These are phyloP conservation scores for Aphidoletes aphidimyza DNA, from an alignment of 2,888 invertebrate genomes.

Conservation along the genomic window DNA sequence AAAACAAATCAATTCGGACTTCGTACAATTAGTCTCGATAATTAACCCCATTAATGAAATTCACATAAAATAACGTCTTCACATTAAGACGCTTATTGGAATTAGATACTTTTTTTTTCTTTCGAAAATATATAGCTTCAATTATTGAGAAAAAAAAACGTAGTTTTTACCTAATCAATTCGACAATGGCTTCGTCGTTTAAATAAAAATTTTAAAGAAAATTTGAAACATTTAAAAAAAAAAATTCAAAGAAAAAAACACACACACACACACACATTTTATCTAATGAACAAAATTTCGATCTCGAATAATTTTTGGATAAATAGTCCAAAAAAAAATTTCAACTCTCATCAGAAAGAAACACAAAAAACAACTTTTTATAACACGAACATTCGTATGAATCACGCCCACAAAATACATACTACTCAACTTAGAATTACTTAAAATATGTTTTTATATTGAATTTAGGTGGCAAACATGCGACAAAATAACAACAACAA, in stretches of 20 bases:
- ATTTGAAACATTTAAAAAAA: not conserved
- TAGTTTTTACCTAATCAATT: slow-evolving; percentile 41
- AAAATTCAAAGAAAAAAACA: not conserved
- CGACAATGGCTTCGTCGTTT: not conserved
- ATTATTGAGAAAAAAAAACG: slow-evolving; percentile 5
- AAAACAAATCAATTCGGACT: slow-evolving; percentile 4
- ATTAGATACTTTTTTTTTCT: not conserved
- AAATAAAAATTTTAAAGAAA: not conserved
- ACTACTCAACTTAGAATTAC: slow-evolving; percentile 26
- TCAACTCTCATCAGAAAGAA: not conserved
- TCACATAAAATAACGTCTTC: not conserved
- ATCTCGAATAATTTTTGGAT: not conserved
- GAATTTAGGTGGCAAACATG: slow-evolving; percentile 13
- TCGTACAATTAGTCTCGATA: not conserved
- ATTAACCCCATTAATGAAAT: not conserved
- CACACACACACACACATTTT: no score
- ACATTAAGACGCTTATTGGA: not conserved
- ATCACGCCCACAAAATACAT: not conserved
- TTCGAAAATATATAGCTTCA: slow-evolving; percentile 9
- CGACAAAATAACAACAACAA: slow-evolving; percentile 19
- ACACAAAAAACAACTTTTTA: not conserved
- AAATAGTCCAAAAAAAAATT: not conserved
- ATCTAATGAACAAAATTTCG: slow-evolving; percentile 26
- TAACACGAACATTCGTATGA: not conserved
- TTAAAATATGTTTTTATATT: slow-evolving; percentile 32